These are phyloP conservation scores for Scaptomyza caliginosa DNA, from an alignment of 2,888 invertebrate genomes.

Conservation along the genomic window DNA sequence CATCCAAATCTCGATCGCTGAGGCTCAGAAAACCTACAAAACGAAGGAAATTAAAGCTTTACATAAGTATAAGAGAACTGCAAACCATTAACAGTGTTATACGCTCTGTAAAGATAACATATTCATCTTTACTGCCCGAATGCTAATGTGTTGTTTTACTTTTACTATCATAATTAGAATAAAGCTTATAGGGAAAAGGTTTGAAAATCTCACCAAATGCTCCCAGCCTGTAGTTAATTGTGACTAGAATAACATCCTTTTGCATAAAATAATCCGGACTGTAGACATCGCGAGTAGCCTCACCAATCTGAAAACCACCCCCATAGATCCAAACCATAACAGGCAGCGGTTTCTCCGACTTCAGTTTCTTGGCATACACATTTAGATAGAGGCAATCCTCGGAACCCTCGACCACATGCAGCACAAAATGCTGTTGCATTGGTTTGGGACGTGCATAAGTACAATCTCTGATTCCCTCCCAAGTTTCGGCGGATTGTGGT, in stretches of 20 bases:
- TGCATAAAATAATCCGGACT: constrained; percentile 84
- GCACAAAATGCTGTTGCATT: constrained; percentile 73
- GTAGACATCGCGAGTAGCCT: constrained; percentile 75
- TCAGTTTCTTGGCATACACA: constrained; percentile 80
- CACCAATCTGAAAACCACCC: constrained; percentile 84
- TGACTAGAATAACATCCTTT: constrained; percentile 84
- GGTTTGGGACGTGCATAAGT: constrained; percentile 75
- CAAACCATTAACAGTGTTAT: too few species aligned
- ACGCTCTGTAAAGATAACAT: neutral
- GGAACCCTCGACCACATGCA: constrained; percentile 81
- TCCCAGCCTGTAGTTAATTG: constrained; percentile 84
- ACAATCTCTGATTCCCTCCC: constrained; percentile 84
- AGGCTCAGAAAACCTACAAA: constrained; percentile 84
- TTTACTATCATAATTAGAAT: neutral
- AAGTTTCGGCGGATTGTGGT: constrained; percentile 82
- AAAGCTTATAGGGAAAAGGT: too few species aligned
- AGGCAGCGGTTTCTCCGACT: constrained; percentile 65
- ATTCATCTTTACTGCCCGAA: too few species aligned
- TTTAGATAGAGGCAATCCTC: constrained; percentile 85
- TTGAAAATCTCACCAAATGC: constrained; percentile 75
- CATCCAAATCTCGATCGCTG: constrained; percentile 83
- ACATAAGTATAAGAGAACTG: neutral
- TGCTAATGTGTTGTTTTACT: neutral
- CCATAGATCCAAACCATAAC: constrained; percentile 85
- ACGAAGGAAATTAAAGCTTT: neutral